Percentiles rank a stretch among this genome's conserved stretches.
Evolutionary conservation across 1,140 invertebrate species (phyloP).

Genomic region (Linepithema humile): DNA sequence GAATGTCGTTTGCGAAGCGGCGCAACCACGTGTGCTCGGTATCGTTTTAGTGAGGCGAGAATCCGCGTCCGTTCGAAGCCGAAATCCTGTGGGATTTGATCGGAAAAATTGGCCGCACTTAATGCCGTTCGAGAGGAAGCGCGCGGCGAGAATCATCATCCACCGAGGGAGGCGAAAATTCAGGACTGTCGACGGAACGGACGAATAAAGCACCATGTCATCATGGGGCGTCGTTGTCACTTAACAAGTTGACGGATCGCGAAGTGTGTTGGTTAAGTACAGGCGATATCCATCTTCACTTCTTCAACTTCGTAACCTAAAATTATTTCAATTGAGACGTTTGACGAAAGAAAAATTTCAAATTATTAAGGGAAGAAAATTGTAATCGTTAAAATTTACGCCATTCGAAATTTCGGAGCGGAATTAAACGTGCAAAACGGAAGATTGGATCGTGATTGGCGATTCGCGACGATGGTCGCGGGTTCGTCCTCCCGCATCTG

Average conservation of each 20-base stretch:
- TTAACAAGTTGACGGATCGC: conserved; percentile 57
- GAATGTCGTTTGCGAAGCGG: conserved; percentile 45
- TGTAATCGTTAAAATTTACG: no score
- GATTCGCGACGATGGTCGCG: conserved; percentile 26
- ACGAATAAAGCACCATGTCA: conserved; percentile 35
- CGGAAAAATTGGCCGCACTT: conserved; percentile 30
- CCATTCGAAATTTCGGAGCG: not conserved
- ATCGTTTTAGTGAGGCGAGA: conserved; percentile 32
- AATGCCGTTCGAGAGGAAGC: not conserved
- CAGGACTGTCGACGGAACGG: conserved; percentile 9
- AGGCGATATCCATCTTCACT: conserved; percentile 3
- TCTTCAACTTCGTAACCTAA: not conserved
- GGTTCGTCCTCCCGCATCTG: not conserved
- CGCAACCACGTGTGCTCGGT: conserved; percentile 41
- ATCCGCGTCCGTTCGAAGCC: no score
- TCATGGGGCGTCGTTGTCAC: conserved; percentile 65
- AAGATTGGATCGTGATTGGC: not conserved
- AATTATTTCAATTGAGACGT: not conserved
- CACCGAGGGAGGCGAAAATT: conserved; percentile 16
- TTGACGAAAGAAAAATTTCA: not conserved
- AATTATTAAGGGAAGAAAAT: not conserved
- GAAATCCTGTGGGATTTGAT: not conserved
- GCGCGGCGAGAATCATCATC: conserved; percentile 5
- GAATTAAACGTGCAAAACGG: not conserved
- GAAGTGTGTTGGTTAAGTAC: conserved; percentile 50